These are phyloP conservation scores for Prionace glauca DNA, from an alignment of 2,797 vertebrate genomes.

Conservation along the genomic window DNA sequence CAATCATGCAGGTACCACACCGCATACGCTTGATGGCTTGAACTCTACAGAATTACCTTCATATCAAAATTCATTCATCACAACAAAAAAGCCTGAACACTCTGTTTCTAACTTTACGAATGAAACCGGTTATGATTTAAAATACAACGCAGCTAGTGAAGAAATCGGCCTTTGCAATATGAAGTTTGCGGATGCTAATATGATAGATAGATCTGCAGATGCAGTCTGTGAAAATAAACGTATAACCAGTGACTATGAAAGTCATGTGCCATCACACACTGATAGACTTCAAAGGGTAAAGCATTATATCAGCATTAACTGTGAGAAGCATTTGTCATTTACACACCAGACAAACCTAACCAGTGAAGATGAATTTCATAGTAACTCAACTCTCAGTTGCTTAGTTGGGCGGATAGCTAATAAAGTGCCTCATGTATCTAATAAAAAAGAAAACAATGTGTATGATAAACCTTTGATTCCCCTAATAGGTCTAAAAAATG, in stretches of 20 bases:
- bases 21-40: slow-evolving; percentile 67
- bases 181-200: slow-evolving; percentile 52
- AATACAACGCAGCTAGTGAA: slow-evolving; percentile 70
- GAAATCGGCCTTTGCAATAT: not conserved
- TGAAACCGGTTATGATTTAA: slow-evolving; percentile 79
- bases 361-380: slow-evolving; percentile 58
- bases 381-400: slow-evolving; percentile 59
- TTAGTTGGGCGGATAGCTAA: slow-evolving; percentile 58
- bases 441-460: slow-evolving; percentile 56
- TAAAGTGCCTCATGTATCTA: slow-evolving; percentile 58
- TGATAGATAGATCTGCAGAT: slow-evolving; percentile 65
- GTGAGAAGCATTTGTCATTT: slow-evolving; percentile 68
- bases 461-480: slow-evolving; percentile 31
- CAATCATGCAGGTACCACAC: slow-evolving; percentile 76
- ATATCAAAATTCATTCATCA: slow-evolving; percentile 58
- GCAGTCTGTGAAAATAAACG: slow-evolving; percentile 70
- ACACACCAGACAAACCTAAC: slow-evolving; percentile 57
- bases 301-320: slow-evolving; percentile 77
- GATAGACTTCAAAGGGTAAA: slow-evolving; percentile 73
- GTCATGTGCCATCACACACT: slow-evolving; percentile 45
- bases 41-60: slow-evolving; percentile 76
- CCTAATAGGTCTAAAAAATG: slow-evolving; percentile 10
- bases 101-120: slow-evolving; percentile 76
- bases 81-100: slow-evolving; percentile 71
- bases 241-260: slow-evolving; percentile 5